Base-by-base conservation (phyloP, 1,140 invertebrate genomes). In the Polyergus mexicanus region DNA sequence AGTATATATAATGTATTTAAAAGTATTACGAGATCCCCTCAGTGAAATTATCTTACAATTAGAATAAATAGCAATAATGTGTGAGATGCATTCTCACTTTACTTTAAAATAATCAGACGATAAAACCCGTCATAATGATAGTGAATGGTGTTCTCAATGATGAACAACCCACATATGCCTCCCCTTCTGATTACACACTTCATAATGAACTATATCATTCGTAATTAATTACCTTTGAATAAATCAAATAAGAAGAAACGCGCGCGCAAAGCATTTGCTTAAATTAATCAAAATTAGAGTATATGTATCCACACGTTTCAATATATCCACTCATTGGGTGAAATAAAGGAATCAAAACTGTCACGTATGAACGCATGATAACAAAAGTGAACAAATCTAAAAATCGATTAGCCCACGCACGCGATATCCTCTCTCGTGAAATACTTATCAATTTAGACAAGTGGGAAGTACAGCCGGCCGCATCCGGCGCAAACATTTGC, bases 371-470 rank as follows among this genome's bases (percentile, higher is more conserved):
- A 44, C 10, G n/a, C 62, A 25, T 77, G 28, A 66, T 44, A 13
- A 35, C 44, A 54, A 58, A 54, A 41, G 25, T 47, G 47, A 74
- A 72, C 3, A n/a, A 72, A 83, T 74, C 28, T 74, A 74, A 83
- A 72, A 86, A 69, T 83, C 58, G 77, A 76, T 86, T 81, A 76
- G 63, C 72, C 69, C 69, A 89, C 74, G 80, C 60, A 77, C 25
- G 47, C 3, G 38, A 2, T 65, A 74, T 72, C 28, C 28, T 89
- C 28, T 89, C 89, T 89, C 35, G 19, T 76, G 35, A 62, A 86
- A 77, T 54, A 51, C 84, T 88, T 91, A 91, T 91, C 88, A 91
- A 90, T 89, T 86, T 80, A 69, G 58, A 66, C 66, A 87, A 91
- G 88, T 87, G 88, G 91, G 88, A 92, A 91, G 86, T 89, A 78